Evolutionary conservation across 2,888 invertebrate genomes (phyloP).

Genomic region (Unio delphinus): DNA sequence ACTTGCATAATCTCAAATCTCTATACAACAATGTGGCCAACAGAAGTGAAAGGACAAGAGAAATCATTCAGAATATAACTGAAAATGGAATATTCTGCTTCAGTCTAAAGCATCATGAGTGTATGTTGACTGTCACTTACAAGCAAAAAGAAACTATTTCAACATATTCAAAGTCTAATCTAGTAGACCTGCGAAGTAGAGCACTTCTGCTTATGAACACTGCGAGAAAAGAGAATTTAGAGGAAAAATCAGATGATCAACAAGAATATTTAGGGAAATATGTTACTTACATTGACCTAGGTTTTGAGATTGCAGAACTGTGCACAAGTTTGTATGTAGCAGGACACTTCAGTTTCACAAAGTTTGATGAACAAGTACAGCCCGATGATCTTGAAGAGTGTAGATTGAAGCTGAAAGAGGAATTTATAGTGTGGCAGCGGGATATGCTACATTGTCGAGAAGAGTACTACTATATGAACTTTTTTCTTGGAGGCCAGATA

Average conservation of each 20-base stretch:
- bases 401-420: constrained; percentile 3
- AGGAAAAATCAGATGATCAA: no score
- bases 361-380: constrained; percentile 5
- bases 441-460: constrained; percentile 15
- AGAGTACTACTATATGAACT: constrained; percentile 32
- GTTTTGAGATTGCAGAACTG: constrained; percentile 16
- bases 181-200: constrained; percentile 39
- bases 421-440: constrained; percentile 26
- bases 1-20: constrained; percentile 36
- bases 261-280: constrained; percentile 9
- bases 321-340: constrained; percentile 7
- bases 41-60: constrained; percentile 42
- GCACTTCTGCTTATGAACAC: constrained; percentile 37
- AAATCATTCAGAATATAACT: constrained; percentile 33
- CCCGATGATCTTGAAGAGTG: constrained; percentile 8
- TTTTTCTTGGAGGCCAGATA: constrained; percentile 34
- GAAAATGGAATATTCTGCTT: constrained; percentile 31
- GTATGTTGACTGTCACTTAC: constrained; percentile 20
- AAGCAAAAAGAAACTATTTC: constrained; percentile 21
- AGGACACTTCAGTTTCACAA: constrained; percentile 15
- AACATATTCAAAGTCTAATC: constrained; percentile 8
- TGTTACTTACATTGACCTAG: constrained; percentile 10
- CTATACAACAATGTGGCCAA: constrained; percentile 47
- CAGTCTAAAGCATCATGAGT: constrained; percentile 5
- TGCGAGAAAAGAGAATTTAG: constrained; percentile 7